Evolutionary conservation across 2,888 invertebrate species (phyloP).

Genomic region (Calephelis perditalis): DNA sequence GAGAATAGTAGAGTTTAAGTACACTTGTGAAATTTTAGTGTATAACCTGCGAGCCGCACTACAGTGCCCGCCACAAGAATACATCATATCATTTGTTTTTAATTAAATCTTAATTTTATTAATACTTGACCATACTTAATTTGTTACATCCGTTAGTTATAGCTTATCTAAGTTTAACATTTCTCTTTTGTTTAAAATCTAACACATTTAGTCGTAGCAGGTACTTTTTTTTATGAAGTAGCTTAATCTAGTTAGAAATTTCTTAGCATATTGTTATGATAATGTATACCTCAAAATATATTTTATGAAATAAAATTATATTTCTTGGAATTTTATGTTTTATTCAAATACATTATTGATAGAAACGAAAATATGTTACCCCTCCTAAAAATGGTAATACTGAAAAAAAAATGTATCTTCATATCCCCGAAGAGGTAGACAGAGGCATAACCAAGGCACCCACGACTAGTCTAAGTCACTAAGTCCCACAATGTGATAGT

Average conservation of each 20-base stretch:
- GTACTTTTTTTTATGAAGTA: constrained; percentile 76
- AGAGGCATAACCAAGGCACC: no score
- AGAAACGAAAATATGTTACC: no score
- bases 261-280: constrained; percentile 20
- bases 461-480: no score
- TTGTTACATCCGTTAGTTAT: constrained; percentile 38
- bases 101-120: constrained; percentile 64
- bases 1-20: background rate
- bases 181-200: constrained; percentile 29
- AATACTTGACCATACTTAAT: constrained; percentile 54
- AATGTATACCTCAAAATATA: constrained; percentile 5
- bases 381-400: no score
- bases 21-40: constrained; percentile 7
- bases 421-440: no score
- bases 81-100: constrained; percentile 78
- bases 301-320: constrained; percentile 8
- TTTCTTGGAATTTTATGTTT: constrained; percentile 6
- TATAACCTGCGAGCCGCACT: constrained; percentile 49
- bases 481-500: no score
- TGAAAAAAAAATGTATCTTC: no score
- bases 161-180: constrained; percentile 30
- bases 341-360: background rate
- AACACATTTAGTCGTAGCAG: constrained; percentile 35
- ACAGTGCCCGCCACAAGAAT: constrained; percentile 70
- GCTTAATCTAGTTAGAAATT: constrained; percentile 22